Evolutionary conservation across 2,888 invertebrate genomes (phyloP).

Genomic region (Drosophila melanosoma): DNA sequence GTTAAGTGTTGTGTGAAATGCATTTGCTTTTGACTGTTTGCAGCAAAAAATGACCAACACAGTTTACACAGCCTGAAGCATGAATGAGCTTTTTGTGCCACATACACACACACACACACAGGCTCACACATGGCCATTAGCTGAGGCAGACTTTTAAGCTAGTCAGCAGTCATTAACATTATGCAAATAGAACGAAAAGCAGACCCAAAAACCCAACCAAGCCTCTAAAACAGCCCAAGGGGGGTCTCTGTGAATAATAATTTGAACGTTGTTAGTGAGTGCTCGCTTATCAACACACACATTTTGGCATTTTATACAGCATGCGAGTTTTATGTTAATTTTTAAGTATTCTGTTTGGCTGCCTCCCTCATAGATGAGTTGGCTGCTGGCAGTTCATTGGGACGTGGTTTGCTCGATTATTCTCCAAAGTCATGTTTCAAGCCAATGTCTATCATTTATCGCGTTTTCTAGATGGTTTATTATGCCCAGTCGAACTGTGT

Average conservation of each 20-base stretch:
- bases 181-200: constrained; percentile 50
- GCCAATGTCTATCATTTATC: constrained; percentile 14
- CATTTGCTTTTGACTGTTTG: constrained; percentile 5
- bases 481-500: constrained; percentile 16
- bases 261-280: constrained; percentile 51
- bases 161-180: constrained; percentile 45
- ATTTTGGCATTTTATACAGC: constrained; percentile 70
- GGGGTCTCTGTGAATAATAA: constrained; percentile 37
- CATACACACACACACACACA: background rate
- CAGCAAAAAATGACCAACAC: constrained; percentile 49
- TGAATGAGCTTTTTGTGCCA: constrained; percentile 50
- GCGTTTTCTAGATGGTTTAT: constrained; percentile 1
- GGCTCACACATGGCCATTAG: constrained; percentile 43
- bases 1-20: constrained; percentile 6
- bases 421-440: background rate
- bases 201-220: constrained; percentile 2
- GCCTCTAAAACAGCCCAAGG: background rate
- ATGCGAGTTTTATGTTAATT: constrained; percentile 73
- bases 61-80: constrained; percentile 43
- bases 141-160: constrained; percentile 51
- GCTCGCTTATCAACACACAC: constrained; percentile 59
- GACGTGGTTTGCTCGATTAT: constrained; percentile 9
- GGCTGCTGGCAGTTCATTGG: background rate
- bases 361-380: constrained; percentile 12
- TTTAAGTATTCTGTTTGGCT: constrained; percentile 54